A percentile compares a stretch with the other conserved stretches of the same genome.
phyloP scores from a whole-genome alignment of 2,113 vertebrate genomes.

The Ochotona princeps region DNA sequence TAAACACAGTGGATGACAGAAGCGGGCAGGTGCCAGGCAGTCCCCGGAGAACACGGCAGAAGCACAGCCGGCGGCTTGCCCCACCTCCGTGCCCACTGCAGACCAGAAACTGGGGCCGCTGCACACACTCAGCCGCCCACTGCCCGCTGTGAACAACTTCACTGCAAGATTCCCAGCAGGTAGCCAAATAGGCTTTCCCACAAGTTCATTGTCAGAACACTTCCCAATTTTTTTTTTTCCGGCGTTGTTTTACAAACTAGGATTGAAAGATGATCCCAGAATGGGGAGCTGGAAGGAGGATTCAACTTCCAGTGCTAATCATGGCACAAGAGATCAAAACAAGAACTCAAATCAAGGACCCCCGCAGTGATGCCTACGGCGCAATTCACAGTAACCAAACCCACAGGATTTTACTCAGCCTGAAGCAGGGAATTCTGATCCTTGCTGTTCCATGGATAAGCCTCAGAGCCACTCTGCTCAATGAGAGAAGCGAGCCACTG shows the following conservation, averaged over 20 bases:
- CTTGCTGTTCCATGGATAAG: too few relatives aligned
- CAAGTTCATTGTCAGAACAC: background rate
- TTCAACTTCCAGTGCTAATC: background rate
- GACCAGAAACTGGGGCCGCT: too few relatives aligned
- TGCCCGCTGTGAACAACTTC: background rate
- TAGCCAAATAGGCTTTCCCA: background rate
- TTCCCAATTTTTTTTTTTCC: background rate
- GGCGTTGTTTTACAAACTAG: background rate
- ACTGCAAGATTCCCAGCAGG: background rate
- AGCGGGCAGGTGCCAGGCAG: conserved; percentile 81
- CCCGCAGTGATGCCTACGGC: too few relatives aligned
- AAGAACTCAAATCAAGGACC: background rate
- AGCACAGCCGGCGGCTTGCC: background rate
- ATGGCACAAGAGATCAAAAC: background rate
- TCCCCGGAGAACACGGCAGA: conserved; percentile 71
- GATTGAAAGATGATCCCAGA: background rate
- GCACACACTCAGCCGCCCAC: too few relatives aligned
- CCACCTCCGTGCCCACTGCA: background rate
- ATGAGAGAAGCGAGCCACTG: background rate
- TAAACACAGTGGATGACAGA: conserved; percentile 75
- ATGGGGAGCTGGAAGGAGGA: background rate
- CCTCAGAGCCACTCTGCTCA: background rate
- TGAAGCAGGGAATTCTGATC: background rate
- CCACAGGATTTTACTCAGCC: background rate
- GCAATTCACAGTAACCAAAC: background rate